Evolutionary conservation across 2,113 vertebrate species (phyloP).

Genomic region (Mus musculus): GRCm39 chr14:27680001-27680500

Average conservation of each 20-base stretch:
- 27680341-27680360: constrained; percentile 11
- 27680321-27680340: constrained; percentile 39
- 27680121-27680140: background rate
- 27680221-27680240: background rate
- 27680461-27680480: background rate
- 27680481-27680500: background rate
- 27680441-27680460: background rate
- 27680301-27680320: constrained; percentile 29
- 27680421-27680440: background rate
- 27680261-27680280: background rate
- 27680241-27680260: background rate
- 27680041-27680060: background rate
- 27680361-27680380: constrained; percentile 35
- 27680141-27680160: background rate
- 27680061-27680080: background rate
- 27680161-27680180: background rate
- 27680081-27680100: constrained; percentile 17
- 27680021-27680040: background rate
- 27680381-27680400: background rate
- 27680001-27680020: background rate
- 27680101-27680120: background rate
- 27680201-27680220: background rate
- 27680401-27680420: background rate
- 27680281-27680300: background rate
- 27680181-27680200: background rate